Evolutionary conservation across 2,888 invertebrate genomes (phyloP).

Genomic region (Trilocha varians): DNA sequence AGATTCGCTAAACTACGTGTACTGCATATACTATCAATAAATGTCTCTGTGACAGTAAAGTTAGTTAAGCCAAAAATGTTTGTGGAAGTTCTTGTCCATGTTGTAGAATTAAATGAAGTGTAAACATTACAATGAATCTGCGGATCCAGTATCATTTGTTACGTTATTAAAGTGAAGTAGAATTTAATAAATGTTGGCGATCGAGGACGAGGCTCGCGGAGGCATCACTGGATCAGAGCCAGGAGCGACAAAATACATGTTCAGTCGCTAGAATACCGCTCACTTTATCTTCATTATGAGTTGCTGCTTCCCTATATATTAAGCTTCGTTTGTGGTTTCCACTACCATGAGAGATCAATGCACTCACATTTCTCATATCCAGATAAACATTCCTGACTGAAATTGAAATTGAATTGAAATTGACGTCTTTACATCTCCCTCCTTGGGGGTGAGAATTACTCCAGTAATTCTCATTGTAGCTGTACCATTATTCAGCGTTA

Average conservation of each 20-base stretch:
- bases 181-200: slow-evolving; percentile 1
- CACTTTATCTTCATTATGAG: slow-evolving; percentile 43
- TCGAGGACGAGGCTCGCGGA: background rate
- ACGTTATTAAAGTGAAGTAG: background rate
- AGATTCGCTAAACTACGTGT: too few relatives aligned
- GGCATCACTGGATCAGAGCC: background rate
- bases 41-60: too few relatives aligned
- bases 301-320: slow-evolving; percentile 1
- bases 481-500: too few relatives aligned
- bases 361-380: background rate
- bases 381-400: too few relatives aligned
- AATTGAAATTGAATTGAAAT: too few relatives aligned
- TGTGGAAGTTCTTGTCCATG: background rate
- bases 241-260: slow-evolving; percentile 1
- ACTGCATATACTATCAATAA: too few relatives aligned
- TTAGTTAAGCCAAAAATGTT: background rate
- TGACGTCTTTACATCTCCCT: too few relatives aligned
- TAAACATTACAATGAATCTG: background rate
- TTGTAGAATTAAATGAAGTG: background rate
- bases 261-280: slow-evolving; percentile 3
- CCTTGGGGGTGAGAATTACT: too few relatives aligned
- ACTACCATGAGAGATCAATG: background rate
- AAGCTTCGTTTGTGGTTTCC: background rate
- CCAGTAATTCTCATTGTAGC: too few relatives aligned
- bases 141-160: background rate